phyloP scores from a whole-genome alignment of 2,888 invertebrate species.

The Tachina grossa region DNA sequence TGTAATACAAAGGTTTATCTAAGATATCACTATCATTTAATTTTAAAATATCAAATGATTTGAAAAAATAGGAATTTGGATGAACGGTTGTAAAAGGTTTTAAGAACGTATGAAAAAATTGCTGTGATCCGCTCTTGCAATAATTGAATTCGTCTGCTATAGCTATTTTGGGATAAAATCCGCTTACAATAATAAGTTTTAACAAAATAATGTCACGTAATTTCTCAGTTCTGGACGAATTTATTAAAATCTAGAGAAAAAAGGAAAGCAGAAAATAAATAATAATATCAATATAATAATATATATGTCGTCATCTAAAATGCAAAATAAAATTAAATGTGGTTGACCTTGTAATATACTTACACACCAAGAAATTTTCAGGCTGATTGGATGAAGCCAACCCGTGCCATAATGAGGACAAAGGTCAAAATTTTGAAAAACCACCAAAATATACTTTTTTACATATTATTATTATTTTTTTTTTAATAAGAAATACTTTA shows the following conservation, averaged over 20 bases:
- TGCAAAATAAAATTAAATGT: too few relatives aligned
- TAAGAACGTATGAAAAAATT: conserved; percentile 92
- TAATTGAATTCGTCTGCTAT: conserved; percentile 97
- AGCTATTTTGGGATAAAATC: conserved; percentile 97
- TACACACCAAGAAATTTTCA: too few relatives aligned
- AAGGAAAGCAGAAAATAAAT: background rate
- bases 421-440: too few relatives aligned
- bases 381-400: too few relatives aligned
- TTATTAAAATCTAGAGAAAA: conserved; percentile 84
- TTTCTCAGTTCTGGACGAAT: conserved; percentile 86
- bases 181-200: conserved; percentile 93
- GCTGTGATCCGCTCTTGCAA: conserved; percentile 91
- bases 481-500: too few relatives aligned
- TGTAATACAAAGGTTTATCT: conserved; percentile 85
- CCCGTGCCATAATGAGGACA: too few relatives aligned
- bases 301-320: background rate
- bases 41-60: conserved; percentile 90
- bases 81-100: conserved; percentile 96
- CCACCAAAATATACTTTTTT: too few relatives aligned
- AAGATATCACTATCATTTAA: conserved; percentile 90
- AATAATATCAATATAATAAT: background rate
- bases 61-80: conserved; percentile 94
- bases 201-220: conserved; percentile 88
- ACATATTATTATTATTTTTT: too few relatives aligned
- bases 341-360: too few relatives aligned